phyloP scores from a whole-genome alignment of 2,797 vertebrate species.

The Delichon dasypus region DNA sequence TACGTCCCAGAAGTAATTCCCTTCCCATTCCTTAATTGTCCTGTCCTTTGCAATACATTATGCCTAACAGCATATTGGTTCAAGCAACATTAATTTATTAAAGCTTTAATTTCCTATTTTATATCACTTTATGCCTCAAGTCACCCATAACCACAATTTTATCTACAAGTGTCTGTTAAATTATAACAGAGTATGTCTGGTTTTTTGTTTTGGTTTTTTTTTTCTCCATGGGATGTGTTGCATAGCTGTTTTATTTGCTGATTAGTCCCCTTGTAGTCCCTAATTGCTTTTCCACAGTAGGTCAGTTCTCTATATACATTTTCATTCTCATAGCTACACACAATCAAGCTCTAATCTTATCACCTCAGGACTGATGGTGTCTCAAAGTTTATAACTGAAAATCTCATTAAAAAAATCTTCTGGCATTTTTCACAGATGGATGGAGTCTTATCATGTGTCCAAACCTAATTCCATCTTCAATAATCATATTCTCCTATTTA shows the following conservation, averaged over 20 bases:
- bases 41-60: slow-evolving; percentile 11
- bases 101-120: slow-evolving; percentile 34
- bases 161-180: slow-evolving; percentile 30
- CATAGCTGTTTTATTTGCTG: background rate
- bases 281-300: slow-evolving; percentile 45
- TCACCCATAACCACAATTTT: slow-evolving; percentile 47
- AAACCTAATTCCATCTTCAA: slow-evolving; percentile 55
- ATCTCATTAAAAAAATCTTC: slow-evolving; percentile 62
- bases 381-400: slow-evolving; percentile 17
- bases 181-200: background rate
- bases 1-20: slow-evolving; percentile 17
- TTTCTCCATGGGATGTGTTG: background rate
- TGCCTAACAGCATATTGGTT: slow-evolving; percentile 7
- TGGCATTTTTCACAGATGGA: slow-evolving; percentile 46
- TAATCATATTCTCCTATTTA: slow-evolving; percentile 40
- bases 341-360: slow-evolving; percentile 49
- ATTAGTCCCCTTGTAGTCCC: background rate
- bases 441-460: slow-evolving; percentile 23
- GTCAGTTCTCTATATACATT: slow-evolving; percentile 1
- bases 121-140: slow-evolving; percentile 19
- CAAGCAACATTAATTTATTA: slow-evolving; percentile 53
- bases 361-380: slow-evolving; percentile 25
- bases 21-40: background rate
- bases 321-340: slow-evolving; percentile 4
- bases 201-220: background rate